Conservation (phyloP, 2,113 vertebrate genomes). For the cat (Felis catus) region F.catus_Fca126_mat1.0 CM031415.1:11311001-11311500, state of each 20-base stretch:
- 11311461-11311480: background rate
- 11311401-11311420: background rate
- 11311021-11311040: background rate
- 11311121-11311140: background rate
- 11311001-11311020: background rate
- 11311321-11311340: background rate
- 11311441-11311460: background rate
- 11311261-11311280: background rate
- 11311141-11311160: background rate
- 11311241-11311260: background rate
- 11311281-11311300: background rate
- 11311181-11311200: background rate
- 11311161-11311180: background rate
- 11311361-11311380: background rate
- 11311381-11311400: background rate
- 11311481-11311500: background rate
- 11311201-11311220: background rate
- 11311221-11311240: background rate
- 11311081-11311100: background rate
- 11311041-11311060: background rate
- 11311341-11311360: background rate
- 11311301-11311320: background rate
- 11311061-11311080: background rate
- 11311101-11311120: background rate
- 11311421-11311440: background rate